These are phyloP conservation scores for Melipona beecheii DNA, from an alignment of 2,888 invertebrate species.

Conservation along the genomic window DNA sequence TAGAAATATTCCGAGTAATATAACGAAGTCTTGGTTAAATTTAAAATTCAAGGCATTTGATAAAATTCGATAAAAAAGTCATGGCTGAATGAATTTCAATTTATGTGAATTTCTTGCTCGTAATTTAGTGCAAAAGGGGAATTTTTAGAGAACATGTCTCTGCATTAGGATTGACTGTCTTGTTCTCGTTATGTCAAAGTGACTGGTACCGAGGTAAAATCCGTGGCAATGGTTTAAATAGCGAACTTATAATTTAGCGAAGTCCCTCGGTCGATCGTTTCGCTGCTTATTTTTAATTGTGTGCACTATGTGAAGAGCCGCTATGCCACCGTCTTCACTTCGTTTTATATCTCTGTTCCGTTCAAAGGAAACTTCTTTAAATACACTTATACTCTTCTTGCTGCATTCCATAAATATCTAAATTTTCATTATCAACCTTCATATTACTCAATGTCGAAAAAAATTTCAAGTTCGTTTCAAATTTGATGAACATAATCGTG, in stretches of 20 bases:
- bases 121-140: conserved; percentile 39
- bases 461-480: neutral
- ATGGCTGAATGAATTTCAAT: neutral
- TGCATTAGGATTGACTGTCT: conserved; percentile 22
- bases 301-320: neutral
- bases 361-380: neutral
- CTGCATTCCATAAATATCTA: too few species aligned
- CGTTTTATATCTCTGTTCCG: neutral
- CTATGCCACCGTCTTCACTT: conserved; percentile 7
- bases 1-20: neutral
- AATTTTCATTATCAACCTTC: too few species aligned
- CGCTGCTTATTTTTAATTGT: conserved; percentile 40
- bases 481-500: neutral
- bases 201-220: conserved; percentile 31
- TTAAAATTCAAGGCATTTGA: neutral
- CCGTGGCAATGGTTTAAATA: conserved; percentile 31
- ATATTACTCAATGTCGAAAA: neutral
- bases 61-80: too few species aligned
- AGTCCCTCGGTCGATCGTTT: conserved; percentile 16
- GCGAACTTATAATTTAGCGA: conserved; percentile 14
- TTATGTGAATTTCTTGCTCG: conserved; percentile 9
- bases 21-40: neutral
- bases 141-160: conserved; percentile 29
- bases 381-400: neutral
- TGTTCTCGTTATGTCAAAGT: conserved; percentile 33